Conservation (phyloP, 2,797 vertebrate genomes). For the Chaunax sp. region DNA sequence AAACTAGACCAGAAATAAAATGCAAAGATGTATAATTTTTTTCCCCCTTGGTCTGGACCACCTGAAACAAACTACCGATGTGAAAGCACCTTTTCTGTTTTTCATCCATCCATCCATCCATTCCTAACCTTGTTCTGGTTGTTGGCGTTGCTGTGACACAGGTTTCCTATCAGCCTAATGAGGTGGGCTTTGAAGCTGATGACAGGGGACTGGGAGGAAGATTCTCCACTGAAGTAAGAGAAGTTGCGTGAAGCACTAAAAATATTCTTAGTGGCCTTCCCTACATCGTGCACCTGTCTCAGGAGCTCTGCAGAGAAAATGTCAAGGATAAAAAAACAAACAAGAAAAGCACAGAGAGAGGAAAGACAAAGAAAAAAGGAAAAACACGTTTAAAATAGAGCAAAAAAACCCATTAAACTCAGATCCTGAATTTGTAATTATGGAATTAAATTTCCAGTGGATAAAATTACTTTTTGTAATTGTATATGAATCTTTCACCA, state of each 20-base stretch:
- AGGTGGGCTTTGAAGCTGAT: conserved; percentile 95
- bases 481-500: too few relatives aligned
- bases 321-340: too few relatives aligned
- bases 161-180: conserved; percentile 94
- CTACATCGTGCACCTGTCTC: conserved; percentile 87
- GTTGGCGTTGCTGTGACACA: conserved; percentile 87
- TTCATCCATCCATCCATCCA: background rate
- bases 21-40: too few relatives aligned
- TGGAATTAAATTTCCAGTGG: background rate
- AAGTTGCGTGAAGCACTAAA: conserved; percentile 87
- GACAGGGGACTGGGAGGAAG: conserved; percentile 77
- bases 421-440: background rate
- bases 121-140: conserved; percentile 93
- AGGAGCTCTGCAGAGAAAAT: conserved; percentile 84
- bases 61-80: background rate
- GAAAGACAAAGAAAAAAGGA: background rate
- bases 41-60: too few relatives aligned
- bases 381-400: background rate
- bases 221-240: conserved; percentile 67
- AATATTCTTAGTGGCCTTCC: conserved; percentile 86
- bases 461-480: too few relatives aligned
- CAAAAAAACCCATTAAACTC: background rate
- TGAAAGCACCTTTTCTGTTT: background rate
- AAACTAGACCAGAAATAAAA: background rate
- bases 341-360: background rate